Base-by-base conservation (phyloP, 2,888 invertebrate species). In the Leptogaster cylindrica region DNA sequence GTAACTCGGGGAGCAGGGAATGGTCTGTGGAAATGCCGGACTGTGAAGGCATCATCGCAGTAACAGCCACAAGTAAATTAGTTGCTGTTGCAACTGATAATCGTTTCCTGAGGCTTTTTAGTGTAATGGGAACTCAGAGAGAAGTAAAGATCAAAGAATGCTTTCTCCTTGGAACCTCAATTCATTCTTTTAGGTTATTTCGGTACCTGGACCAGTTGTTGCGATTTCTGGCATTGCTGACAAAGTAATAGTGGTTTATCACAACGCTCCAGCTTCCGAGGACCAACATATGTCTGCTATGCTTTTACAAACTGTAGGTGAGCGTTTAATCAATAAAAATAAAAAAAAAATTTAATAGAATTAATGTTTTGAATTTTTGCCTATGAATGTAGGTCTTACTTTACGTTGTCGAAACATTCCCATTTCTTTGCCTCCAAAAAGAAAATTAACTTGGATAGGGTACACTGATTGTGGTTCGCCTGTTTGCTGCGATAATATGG, bases 111-210 rank as follows among this genome's bases (percentile, higher is more conserved):
- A 83, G 97, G n/a, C 80, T 97, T 3, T 96, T 90, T 79, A 91
- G 92, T 3, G 83, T 91, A 8, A 88, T 90, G 80, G 98, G 98
- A 48, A 89, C 92, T 0, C 97, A 98, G 82, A 85, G 89, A 75
- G 91, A 92, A 76, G 75, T 80, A 2, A 23, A 83, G n/a, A n/a
- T n/a, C n/a, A n/a, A n/a, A n/a, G n/a, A n/a, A n/a, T 48, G 27
- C 7, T 12, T 51, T 16, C 31, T 33, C 25, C n/a, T 27, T 51
- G 18, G 2, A 31, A 18, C 8, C 4, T 27, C 36, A 33, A 58
- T 14, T 33, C 33, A n/a, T 58, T 39, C 25, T 33, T 65, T 51
- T 18, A 70, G 70, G 65, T 73, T 6, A 81, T 93, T 61, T 85
- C 87, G 1, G 77, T 92, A 52, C 88, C 91, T 0, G 93, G 94